A percentile compares a stretch with the other conserved stretches of the same genome.
These are phyloP conservation scores for Drosophila nebulosa DNA, from an alignment of 1,140 invertebrate genomes.

Conservation along the genomic window DNA sequence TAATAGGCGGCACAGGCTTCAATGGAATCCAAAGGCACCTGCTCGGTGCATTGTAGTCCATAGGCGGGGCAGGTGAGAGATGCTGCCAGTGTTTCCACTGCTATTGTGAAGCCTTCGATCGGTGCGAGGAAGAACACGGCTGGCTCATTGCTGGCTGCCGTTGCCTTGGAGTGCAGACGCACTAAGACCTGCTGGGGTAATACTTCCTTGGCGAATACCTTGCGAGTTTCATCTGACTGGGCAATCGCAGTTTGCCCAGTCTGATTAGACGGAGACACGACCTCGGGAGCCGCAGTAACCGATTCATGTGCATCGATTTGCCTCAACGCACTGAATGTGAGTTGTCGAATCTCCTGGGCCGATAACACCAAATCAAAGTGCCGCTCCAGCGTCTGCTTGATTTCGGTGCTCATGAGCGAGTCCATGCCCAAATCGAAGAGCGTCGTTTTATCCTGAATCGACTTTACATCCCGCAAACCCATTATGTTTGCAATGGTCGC, in stretches of 20 bases:
- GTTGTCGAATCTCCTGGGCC: constrained; percentile 92
- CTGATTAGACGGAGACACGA: background rate
- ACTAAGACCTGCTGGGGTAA: constrained; percentile 86
- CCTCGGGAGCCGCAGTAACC: background rate
- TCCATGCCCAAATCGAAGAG: constrained; percentile 98
- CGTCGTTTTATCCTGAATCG: constrained; percentile 87
- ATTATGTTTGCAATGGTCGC: constrained; percentile 92
- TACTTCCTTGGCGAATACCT: constrained; percentile 83
- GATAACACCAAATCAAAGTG: constrained; percentile 93
- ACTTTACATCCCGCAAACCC: constrained; percentile 90
- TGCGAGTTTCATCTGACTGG: constrained; percentile 80
- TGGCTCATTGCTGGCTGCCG: constrained; percentile 68
- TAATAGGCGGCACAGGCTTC: constrained; percentile 90
- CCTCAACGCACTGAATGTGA: constrained; percentile 89
- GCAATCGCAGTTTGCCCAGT: constrained; percentile 25
- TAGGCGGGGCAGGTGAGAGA: constrained; percentile 90
- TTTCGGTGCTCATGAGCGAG: constrained; percentile 98
- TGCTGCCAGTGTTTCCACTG: constrained; percentile 86
- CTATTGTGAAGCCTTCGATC: constrained; percentile 92
- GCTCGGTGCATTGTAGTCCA: constrained; percentile 93
- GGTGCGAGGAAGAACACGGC: constrained; percentile 92
- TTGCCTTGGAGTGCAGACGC: constrained; percentile 82
- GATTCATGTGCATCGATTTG: constrained; percentile 83
- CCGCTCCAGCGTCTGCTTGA: constrained; percentile 96
- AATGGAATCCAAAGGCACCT: constrained; percentile 89